Evolutionary conservation across 1,140 invertebrate genomes (phyloP), one percentile per base, ranked within the genome.

Genomic region (Paramacrobiotus metropolitanus): DNA sequence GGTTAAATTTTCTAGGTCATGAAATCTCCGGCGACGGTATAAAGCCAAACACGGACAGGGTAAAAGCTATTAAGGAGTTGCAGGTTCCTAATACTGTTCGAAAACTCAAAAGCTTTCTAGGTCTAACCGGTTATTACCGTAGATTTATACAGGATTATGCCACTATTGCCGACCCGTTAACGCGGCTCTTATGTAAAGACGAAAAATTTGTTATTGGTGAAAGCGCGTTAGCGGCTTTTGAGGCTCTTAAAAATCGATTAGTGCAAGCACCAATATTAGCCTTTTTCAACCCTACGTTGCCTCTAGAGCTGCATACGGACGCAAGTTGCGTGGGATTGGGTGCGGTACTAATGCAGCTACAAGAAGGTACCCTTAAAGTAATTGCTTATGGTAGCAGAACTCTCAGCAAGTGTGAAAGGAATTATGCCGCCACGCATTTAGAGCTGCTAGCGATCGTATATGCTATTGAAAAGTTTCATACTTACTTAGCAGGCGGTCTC

Each of bases 101-200:
- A 29, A 61, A 65, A 29, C 34, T 67, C 1, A 61, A 65, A 62
- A 63, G 63, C 0, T 71, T 73, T 61, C 44, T 73, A 1, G 72
- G 71, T 1, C 31, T 73, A 31, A 61, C 66, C 1, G 65, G 66
- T 9, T 74, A 73, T 59, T 75, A 70, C 62, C 59, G 73, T 18
- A 62, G 66, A n/a, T 71, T 71, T 62, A 70, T 74, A 18, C 29
- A 62, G 31, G 61, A 65, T 31, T 68, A 65, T 60, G 62, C 66
- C 0, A 30, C 62, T 29, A 62, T 68, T 1, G 62, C 65, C 2
- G 59, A 62, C 20, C 65, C 66, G 0, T 62, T 0, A n/a, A 4
- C 28, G 59, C 28, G 20, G 24, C 31, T 1, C 18, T 18, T 24
- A 29, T 3, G 18, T 59, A 62, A 30, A 64, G 20, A 2, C 20